Percentiles rank a stretch among this genome's conserved stretches.
These are phyloP conservation scores for Tigriopus californicus DNA, from an alignment of 2,888 invertebrate species.

Conservation along the genomic window DNA sequence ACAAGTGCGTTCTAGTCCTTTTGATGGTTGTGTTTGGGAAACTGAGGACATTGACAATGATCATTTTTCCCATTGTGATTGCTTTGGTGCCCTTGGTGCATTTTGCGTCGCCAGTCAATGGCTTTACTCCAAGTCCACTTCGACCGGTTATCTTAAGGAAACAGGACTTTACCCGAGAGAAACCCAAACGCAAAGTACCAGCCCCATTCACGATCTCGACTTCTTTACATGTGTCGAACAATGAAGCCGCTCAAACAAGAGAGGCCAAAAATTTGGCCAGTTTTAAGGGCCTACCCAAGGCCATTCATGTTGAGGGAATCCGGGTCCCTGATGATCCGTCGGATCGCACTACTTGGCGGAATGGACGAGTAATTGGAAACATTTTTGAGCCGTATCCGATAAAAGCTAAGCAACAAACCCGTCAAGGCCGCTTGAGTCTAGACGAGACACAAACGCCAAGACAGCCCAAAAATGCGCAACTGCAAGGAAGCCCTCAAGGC, in stretches of 20 bases:
- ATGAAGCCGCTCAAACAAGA: background rate
- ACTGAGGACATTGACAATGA: no score
- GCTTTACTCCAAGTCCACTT: background rate
- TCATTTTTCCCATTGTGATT: no score
- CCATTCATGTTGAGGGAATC: background rate
- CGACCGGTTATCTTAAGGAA: constrained; percentile 1
- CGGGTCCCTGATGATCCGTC: constrained; percentile 8
- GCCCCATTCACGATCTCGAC: constrained; percentile 6
- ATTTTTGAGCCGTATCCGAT: constrained; percentile 35
- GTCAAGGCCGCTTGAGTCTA: no score
- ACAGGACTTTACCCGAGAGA: background rate
- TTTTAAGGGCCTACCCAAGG: no score
- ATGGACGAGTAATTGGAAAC: constrained; percentile 69
- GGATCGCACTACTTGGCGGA: constrained; percentile 51
- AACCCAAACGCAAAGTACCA: background rate
- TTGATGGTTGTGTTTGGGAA: no score
- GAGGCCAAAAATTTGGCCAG: no score
- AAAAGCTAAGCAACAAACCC: no score
- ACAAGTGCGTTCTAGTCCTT: no score
- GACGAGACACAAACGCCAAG: no score
- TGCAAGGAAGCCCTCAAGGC: background rate
- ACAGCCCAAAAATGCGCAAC: background rate
- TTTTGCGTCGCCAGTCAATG: no score
- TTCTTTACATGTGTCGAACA: background rate
- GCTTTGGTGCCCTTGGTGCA: no score